A percentile compares a stretch with the other conserved stretches of the same genome.
These are phyloP conservation scores for Hormaphis cornu DNA, from an alignment of 1,140 invertebrate genomes.

Conservation along the genomic window DNA sequence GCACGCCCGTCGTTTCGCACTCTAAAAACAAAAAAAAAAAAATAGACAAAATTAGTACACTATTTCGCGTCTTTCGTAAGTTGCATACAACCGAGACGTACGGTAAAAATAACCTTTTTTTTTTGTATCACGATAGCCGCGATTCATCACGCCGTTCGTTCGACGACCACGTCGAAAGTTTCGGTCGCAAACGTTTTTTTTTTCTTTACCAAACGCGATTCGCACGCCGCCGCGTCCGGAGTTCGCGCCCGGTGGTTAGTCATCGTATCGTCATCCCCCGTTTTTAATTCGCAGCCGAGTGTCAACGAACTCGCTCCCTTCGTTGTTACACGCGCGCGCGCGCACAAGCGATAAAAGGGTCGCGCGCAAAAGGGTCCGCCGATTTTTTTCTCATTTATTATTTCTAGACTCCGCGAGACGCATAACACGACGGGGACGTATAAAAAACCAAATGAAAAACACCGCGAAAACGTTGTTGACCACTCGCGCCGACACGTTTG, in stretches of 20 bases:
- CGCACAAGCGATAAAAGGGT: conserved; percentile 1
- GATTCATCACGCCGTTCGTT: too few relatives aligned
- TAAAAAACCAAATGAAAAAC: too few relatives aligned
- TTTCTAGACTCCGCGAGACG: too few relatives aligned
- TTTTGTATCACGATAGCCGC: too few relatives aligned
- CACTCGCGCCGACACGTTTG: background rate
- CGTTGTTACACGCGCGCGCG: background rate
- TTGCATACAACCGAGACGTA: too few relatives aligned
- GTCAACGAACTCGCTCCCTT: conserved; percentile 27
- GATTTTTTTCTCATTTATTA: background rate
- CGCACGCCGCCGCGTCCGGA: background rate
- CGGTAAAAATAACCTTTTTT: too few relatives aligned
- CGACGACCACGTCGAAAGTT: too few relatives aligned
- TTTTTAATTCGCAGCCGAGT: background rate
- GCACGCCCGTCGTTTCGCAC: conserved; percentile 37
- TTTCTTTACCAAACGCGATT: background rate
- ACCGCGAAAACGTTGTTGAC: too few relatives aligned
- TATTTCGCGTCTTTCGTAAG: too few relatives aligned
- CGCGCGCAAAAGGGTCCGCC: background rate
- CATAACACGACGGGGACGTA: too few relatives aligned
- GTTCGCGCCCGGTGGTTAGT: background rate
- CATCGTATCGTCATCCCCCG: background rate
- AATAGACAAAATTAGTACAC: conserved; percentile 11
- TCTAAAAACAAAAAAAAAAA: conserved; percentile 9
- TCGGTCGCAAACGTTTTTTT: too few relatives aligned